Base-by-base conservation (phyloP, 2,797 vertebrate species). In the Enteromius radiatus region DNA sequence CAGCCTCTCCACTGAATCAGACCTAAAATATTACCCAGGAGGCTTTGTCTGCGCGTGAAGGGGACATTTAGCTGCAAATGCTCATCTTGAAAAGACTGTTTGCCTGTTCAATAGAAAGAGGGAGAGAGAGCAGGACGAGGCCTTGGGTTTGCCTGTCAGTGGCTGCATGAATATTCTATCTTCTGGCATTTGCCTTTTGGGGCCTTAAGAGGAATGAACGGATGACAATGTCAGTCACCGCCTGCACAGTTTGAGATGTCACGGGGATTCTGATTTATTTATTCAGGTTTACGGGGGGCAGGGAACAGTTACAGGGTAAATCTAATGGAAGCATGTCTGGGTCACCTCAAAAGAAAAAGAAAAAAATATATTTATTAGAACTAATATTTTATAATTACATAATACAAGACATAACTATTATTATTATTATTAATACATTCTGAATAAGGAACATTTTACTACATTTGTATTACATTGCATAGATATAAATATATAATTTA, bases 131-230 rank as follows among this genome's bases (percentile, higher is more conserved):
- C 12, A 33, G 23, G 73, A 75, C 17, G 17, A 77, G 41, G 41
- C 26, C 75, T 77, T 63, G 56, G 41, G 41, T 61, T 77, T 28
- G 84, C 69, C 86, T 87, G 88, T 89, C 88, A 88, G 75, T 84
- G 86, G 83, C 84, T 84, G 79, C 78, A 88, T 87, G 88, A 89
- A 89, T 88, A 88, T 89, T 90, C 87, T 86, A 89, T 88, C 84
- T 87, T 84, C 85, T 87, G 87, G 84, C 81, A 89, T 89, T 90
- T 89, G 76, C 79, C 81, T 75, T 86, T 84, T 41, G 71, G 86
- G 85, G 85, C 81, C 84, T 85, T 81, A 84, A 73, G 85, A 86
- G 83, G 85, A 81, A 84, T 84, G 84, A 86, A 84, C 78, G 81
- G 76, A 85, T 70, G 67, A 71, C 56, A 63, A 77, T 84, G 86